Conservation (phyloP, 2,888 invertebrate species). For the Agrochola litura region DNA sequence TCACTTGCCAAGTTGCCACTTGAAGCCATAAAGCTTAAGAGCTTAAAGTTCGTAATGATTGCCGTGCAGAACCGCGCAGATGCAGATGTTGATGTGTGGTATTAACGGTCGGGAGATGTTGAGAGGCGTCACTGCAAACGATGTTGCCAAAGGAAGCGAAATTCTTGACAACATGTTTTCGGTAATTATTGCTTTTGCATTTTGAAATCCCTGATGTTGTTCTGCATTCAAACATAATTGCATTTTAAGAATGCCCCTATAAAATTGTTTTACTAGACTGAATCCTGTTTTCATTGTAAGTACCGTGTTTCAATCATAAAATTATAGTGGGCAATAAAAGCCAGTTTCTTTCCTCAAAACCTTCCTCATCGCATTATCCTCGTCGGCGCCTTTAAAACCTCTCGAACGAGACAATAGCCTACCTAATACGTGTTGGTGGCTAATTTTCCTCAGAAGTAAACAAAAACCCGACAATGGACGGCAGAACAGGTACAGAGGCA, state of each 20-base stretch:
- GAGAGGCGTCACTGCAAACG: conserved; percentile 43
- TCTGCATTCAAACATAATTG: conserved; percentile 18
- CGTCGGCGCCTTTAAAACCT: conserved; percentile 70
- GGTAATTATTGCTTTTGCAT: conserved; percentile 3
- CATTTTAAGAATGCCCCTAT: conserved; percentile 22
- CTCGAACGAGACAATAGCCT: conserved; percentile 72
- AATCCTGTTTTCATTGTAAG: conserved; percentile 21
- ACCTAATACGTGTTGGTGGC: conserved; percentile 78
- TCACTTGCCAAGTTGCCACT: conserved; percentile 64
- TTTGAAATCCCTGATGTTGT: background rate
- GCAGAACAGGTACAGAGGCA: conserved; percentile 82
- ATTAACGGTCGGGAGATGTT: conserved; percentile 46
- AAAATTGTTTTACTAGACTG: conserved; percentile 13
- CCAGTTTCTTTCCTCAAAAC: conserved; percentile 50
- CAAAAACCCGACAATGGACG: conserved; percentile 72
- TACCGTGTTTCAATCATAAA: conserved; percentile 56
- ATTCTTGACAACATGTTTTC: conserved; percentile 15
- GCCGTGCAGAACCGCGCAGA: conserved; percentile 48
- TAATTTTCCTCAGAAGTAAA: conserved; percentile 78
- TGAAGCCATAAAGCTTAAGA: conserved; percentile 66
- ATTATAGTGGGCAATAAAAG: conserved; percentile 58
- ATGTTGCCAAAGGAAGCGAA: conserved; percentile 9
- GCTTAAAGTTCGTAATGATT: conserved; percentile 63
- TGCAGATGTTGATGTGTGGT: conserved; percentile 54
- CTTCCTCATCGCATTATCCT: conserved; percentile 53